Percentiles rank a stretch among this genome's conserved stretches.
Conservation (phyloP, 2,888 invertebrate species). For the Clanis bilineata region DNA sequence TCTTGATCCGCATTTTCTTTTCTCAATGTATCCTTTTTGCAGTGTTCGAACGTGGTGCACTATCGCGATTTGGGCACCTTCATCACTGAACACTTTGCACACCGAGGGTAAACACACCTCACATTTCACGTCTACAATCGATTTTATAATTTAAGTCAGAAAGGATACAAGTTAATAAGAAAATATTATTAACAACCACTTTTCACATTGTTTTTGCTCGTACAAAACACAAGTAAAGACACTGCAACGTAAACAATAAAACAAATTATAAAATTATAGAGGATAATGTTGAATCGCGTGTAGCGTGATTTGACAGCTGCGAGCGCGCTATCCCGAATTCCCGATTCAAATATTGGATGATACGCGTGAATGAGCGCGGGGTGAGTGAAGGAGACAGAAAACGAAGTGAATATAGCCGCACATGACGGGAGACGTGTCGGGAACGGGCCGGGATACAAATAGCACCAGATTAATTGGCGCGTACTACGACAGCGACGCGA, state of each 20-base stretch:
- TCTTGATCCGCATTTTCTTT: constrained; percentile 81
- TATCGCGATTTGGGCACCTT: constrained; percentile 61
- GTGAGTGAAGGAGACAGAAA: constrained; percentile 54
- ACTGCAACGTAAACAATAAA: constrained; percentile 63
- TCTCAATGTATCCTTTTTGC: constrained; percentile 79
- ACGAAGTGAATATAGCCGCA: constrained; percentile 60
- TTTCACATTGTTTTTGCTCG: constrained; percentile 82
- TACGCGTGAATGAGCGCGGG: constrained; percentile 68
- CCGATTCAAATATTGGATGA: constrained; percentile 71
- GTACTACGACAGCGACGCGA: constrained; percentile 54
- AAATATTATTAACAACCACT: constrained; percentile 81
- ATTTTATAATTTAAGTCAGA: constrained; percentile 61
- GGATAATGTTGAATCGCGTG: constrained; percentile 52
- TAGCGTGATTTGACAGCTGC: constrained; percentile 80
- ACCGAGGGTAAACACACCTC: constrained; percentile 60
- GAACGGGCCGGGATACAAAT: constrained; percentile 70
- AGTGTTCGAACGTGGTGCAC: constrained; percentile 69
- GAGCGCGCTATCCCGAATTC: constrained; percentile 76
- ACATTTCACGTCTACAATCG: constrained; percentile 70
- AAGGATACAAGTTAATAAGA: constrained; percentile 80
- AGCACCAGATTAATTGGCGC: constrained; percentile 67
- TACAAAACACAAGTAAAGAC: constrained; percentile 81
- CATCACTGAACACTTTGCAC: constrained; percentile 74
- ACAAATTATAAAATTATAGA: constrained; percentile 42
- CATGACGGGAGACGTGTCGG: constrained; percentile 55